A percentile compares a stretch with the other conserved stretches of the same genome.
Conservation (phyloP, 2,797 vertebrate species). For the Chiroxiphia lanceolata region DNA sequence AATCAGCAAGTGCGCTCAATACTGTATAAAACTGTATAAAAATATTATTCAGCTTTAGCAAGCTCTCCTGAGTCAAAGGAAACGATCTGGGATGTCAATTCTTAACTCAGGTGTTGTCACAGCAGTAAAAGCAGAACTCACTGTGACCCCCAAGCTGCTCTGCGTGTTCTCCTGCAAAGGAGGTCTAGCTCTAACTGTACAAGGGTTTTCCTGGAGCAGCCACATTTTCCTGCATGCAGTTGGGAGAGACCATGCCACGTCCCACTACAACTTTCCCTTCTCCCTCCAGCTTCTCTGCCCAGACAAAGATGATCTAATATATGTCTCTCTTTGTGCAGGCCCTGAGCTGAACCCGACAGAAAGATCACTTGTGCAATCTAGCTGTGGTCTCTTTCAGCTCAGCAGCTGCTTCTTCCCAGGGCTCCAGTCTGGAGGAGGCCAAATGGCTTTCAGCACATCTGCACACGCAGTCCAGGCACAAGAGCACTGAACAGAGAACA, state of each 20-base stretch:
- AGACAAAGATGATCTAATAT: not conserved
- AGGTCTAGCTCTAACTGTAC: not conserved
- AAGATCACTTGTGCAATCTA: conserved; percentile 12
- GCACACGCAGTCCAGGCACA: not conserved
- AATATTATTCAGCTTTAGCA: not conserved
- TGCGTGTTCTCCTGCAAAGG: not conserved
- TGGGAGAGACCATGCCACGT: not conserved
- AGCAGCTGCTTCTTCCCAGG: conserved; percentile 47
- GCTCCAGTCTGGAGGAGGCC: not conserved
- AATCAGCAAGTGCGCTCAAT: not conserved
- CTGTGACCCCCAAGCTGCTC: not conserved
- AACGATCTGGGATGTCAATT: not conserved
- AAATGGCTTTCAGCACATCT: not conserved
- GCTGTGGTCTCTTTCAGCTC: not conserved
- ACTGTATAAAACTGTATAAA: not conserved
- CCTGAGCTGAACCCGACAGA: conserved; percentile 38
- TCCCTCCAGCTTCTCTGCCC: not conserved
- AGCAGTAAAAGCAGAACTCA: not conserved
- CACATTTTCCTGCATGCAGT: not conserved
- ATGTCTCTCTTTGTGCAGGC: not conserved
- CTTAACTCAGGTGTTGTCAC: not conserved
- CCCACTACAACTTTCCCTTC: not conserved
- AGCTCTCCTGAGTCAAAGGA: not conserved
- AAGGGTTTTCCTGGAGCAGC: not conserved
- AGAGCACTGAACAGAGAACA: not conserved